Conservation (phyloP, 2,113 vertebrate species). For the Prionailurus viverrinus region DNA sequence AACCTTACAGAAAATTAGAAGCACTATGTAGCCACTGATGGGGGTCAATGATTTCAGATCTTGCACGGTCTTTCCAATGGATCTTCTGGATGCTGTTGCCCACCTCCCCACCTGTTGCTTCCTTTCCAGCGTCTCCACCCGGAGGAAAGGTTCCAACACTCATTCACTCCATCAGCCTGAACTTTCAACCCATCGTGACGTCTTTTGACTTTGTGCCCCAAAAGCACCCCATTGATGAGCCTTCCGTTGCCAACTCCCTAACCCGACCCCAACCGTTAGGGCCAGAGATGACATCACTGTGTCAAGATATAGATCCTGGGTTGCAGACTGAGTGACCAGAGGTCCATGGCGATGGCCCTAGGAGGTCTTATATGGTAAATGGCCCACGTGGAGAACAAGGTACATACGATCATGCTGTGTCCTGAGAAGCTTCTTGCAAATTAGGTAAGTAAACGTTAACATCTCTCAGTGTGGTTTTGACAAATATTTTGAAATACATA, state of each 20-base stretch:
- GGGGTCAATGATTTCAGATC: not conserved
- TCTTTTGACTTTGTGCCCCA: not conserved
- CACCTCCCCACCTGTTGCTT: not conserved
- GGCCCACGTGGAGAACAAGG: fast-evolving
- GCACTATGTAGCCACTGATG: not conserved
- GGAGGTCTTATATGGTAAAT: not conserved
- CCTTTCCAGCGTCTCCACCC: not conserved
- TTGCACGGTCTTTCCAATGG: not conserved
- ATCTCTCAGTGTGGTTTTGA: not conserved
- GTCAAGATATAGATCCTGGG: not conserved
- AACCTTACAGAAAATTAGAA: not conserved
- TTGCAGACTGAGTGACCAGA: not conserved
- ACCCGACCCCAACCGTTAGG: too few species aligned
- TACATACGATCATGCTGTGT: fast-evolving
- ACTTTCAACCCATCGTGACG: too few species aligned
- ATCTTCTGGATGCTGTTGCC: not conserved
- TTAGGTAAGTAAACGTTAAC: not conserved
- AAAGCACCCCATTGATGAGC: too few species aligned
- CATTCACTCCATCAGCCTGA: not conserved
- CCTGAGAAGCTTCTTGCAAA: not conserved
- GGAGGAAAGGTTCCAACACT: not conserved
- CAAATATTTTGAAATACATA: not conserved
- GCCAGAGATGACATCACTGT: too few species aligned
- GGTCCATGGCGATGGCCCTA: not conserved
- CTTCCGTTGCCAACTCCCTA: too few species aligned